Conservation (phyloP, 2,797 vertebrate genomes). For the Fundulus diaphanus region DNA sequence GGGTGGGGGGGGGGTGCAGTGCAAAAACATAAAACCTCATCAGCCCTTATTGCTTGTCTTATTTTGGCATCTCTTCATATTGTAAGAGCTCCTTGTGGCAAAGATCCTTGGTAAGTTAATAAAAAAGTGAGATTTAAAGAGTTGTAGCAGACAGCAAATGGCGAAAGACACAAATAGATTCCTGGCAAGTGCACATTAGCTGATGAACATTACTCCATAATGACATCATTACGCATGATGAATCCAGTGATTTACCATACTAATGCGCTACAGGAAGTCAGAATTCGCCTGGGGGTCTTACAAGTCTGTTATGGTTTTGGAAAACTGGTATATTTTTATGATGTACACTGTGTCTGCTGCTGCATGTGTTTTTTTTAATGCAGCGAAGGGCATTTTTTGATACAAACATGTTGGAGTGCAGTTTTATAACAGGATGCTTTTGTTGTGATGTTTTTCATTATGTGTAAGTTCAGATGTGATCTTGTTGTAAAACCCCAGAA, state of each 20-base stretch:
- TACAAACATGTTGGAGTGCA: constrained; percentile 4
- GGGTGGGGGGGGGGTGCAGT: too few relatives aligned
- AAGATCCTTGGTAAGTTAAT: constrained; percentile 54
- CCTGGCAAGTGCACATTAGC: constrained; percentile 66
- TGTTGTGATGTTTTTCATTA: background rate
- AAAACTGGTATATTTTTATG: constrained; percentile 34
- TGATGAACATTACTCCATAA: constrained; percentile 75
- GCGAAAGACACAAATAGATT: constrained; percentile 69
- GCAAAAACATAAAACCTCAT: constrained; percentile 72
- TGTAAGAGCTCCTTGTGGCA: constrained; percentile 59
- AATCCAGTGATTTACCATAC: constrained; percentile 66
- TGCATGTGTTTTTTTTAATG: background rate
- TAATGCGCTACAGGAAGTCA: constrained; percentile 62
- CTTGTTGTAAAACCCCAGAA: constrained; percentile 40
- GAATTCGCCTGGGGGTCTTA: constrained; percentile 44
- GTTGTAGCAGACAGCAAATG: constrained; percentile 53
- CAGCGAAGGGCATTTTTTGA: constrained; percentile 10
- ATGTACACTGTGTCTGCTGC: constrained; percentile 21
- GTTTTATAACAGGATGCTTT: constrained; percentile 4
- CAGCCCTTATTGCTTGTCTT: constrained; percentile 68
- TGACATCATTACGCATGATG: constrained; percentile 74
- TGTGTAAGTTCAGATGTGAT: constrained; percentile 27
- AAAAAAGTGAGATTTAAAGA: constrained; percentile 56
- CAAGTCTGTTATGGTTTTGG: constrained; percentile 31
- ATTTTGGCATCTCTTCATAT: constrained; percentile 69